phyloP scores from a whole-genome alignment of 1,140 invertebrate genomes.

The Stegodyphus dumicola region DNA sequence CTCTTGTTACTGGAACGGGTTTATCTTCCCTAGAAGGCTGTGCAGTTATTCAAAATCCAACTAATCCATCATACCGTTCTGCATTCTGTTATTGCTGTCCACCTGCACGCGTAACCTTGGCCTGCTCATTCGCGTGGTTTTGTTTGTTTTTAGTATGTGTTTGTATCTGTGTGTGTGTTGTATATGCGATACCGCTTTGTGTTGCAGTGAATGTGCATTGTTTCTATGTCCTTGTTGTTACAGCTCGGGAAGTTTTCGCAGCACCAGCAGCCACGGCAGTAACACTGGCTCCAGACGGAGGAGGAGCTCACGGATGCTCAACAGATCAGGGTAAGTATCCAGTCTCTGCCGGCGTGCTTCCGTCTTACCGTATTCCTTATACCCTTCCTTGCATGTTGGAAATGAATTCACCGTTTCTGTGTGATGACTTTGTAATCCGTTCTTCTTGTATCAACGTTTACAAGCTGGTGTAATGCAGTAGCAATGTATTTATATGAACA shows the following conservation, averaged over 20 bases:
- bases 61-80: too few relatives aligned
- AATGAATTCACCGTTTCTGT: background rate
- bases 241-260: conserved; percentile 59
- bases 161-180: background rate
- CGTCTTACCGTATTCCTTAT: background rate
- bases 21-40: too few relatives aligned
- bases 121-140: background rate
- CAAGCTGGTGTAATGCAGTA: too few relatives aligned
- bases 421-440: background rate
- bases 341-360: background rate
- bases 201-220: background rate
- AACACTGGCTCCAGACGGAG: conserved; percentile 12
- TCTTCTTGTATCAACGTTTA: background rate
- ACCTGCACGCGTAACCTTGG: conserved; percentile 12
- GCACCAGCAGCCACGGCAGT: conserved; percentile 48
- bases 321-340: conserved; percentile 50
- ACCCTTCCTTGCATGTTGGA: background rate
- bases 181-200: background rate
- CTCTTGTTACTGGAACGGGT: too few relatives aligned
- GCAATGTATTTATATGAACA: too few relatives aligned
- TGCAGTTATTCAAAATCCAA: too few relatives aligned
- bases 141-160: conserved; percentile 1
- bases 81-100: too few relatives aligned
- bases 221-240: background rate
- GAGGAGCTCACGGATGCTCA: conserved; percentile 49